Percentiles rank a stretch among this genome's conserved stretches.
These are phyloP conservation scores for Enteromius trimaculatus DNA, from an alignment of 2,797 vertebrate genomes.

Conservation along the genomic window DNA sequence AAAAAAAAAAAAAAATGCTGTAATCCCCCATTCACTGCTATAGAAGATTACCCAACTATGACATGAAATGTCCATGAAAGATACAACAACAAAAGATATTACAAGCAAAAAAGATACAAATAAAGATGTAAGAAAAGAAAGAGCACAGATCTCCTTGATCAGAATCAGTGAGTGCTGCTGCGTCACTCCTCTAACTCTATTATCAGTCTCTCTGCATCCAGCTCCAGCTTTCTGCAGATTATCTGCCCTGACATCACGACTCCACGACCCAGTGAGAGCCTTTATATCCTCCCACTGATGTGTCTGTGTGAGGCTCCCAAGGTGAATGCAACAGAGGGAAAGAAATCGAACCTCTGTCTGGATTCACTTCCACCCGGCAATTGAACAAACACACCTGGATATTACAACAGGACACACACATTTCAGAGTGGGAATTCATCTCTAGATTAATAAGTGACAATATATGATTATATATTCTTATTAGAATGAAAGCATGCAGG, in stretches of 20 bases:
- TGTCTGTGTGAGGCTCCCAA: background rate
- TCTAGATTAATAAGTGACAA: background rate
- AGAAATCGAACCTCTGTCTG: background rate
- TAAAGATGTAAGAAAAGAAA: background rate
- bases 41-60: too few relatives aligned
- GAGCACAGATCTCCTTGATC: background rate
- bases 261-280: conserved; percentile 6
- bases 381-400: background rate
- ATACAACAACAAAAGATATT: background rate
- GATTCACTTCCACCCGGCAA: background rate
- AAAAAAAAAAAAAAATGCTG: too few relatives aligned
- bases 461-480: too few relatives aligned
- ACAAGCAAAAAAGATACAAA: background rate
- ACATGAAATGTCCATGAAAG: background rate
- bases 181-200: conserved; percentile 24
- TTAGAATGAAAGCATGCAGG: background rate
- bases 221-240: conserved; percentile 12
- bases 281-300: conserved; percentile 2
- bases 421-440: background rate
- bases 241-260: conserved; percentile 25
- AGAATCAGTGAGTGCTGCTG: background rate
- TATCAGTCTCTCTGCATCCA: conserved; percentile 19
- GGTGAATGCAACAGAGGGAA: background rate
- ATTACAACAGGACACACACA: background rate
- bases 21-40: too few relatives aligned